A percentile compares a stretch with the other conserved stretches of the same genome.
Conservation (phyloP, 2,797 vertebrate genomes). For the Xerus rutilus region DNA sequence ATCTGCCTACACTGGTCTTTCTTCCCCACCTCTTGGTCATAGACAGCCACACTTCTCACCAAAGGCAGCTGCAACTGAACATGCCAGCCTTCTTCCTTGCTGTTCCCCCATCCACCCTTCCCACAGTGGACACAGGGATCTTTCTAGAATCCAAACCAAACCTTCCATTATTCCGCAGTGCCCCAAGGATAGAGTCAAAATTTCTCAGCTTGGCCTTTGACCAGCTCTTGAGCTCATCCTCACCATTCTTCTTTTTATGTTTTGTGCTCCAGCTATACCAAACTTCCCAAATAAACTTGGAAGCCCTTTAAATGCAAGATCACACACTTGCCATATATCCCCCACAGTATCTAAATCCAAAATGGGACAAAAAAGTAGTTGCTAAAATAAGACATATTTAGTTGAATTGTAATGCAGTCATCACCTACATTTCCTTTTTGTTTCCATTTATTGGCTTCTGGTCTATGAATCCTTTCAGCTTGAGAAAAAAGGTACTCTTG, state of each 20-base stretch:
- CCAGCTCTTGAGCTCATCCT: neutral
- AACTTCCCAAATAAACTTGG: neutral
- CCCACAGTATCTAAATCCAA: constrained; percentile 7
- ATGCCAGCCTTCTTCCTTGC: neutral
- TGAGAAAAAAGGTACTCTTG: constrained; percentile 28
- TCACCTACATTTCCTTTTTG: neutral
- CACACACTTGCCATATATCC: neutral
- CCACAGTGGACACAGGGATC: neutral
- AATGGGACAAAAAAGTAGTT: neutral
- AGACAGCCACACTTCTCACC: neutral
- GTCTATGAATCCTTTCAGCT: neutral
- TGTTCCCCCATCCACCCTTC: neutral
- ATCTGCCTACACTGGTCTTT: neutral
- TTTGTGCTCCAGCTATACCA: neutral
- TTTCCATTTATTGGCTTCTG: constrained; percentile 9
- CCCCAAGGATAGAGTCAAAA: neutral
- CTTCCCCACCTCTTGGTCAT: neutral
- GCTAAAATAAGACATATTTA: constrained; percentile 18
- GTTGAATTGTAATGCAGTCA: neutral
- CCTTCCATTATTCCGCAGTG: neutral
- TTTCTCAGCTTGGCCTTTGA: neutral
- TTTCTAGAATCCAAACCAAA: neutral
- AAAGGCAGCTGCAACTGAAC: neutral
- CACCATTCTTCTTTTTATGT: neutral
- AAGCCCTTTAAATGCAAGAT: constrained; percentile 35